Evolutionary conservation across 2,113 vertebrate species (phyloP), one percentile per base, ranked within the genome.

Genomic region (Picathartes gymnocephalus): DNA sequence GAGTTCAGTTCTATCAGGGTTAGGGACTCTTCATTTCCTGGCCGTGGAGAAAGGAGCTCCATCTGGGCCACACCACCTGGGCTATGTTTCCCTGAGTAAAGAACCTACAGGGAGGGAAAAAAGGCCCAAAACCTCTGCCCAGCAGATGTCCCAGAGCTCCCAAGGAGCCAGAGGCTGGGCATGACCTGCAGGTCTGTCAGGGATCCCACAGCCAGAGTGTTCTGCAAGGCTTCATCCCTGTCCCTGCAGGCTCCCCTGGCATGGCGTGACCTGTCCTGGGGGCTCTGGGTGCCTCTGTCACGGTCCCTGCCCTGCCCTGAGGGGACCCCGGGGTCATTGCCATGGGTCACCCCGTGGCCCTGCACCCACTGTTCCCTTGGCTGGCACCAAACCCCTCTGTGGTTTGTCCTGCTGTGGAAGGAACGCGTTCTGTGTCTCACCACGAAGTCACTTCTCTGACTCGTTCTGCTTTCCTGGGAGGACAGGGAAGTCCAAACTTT

Each of bases 201-300:
- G 39, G 33, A 51, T 13, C 27, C 51, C 51, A n/a, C 8, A 70
- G 64, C 44, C 9, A 0, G 3, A 50, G 44, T 1, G 10, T 15
- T 61, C 45, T 86, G 79, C 74, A 92, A 21, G 58, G 2, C 25
- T 56, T n/a, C 61, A 39, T 22, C 83, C 23, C 77, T 60, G 45
- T 39, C 2, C 5, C 80, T 44, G 60, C 71, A 62, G 66, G 45
- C 62, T 76, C 37, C 40, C 42, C 31, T 57, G 50, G 44, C 24
- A 4, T 1, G 6, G 58, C n/a, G 22, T 51, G 17, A 13, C 0
- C 3, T 11, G 35, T 45, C 44, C 13, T 35, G 48, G 22, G 73
- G 33, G 48, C 86, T 72, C 33, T 17, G 71, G 58, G 76, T 45
- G 28, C 42, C 68, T 0, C 10, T 57, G 54, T 13, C 40, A 1